These are phyloP conservation scores for Bombyx huttoni DNA, from an alignment of 2,888 invertebrate species.

Conservation along the genomic window DNA sequence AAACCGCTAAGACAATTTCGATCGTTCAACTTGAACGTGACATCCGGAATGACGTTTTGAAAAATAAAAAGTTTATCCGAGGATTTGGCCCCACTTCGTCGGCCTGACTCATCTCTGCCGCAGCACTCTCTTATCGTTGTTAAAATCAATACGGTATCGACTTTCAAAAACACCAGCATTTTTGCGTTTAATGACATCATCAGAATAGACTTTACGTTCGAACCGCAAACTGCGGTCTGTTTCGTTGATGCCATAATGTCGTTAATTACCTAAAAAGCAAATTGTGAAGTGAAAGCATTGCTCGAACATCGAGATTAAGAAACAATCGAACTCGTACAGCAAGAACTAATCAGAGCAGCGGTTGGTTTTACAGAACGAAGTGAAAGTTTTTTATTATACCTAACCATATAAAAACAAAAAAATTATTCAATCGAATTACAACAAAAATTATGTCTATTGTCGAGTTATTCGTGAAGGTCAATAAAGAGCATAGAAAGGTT, in stretches of 20 bases:
- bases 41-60: constrained; percentile 39
- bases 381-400: constrained; percentile 37
- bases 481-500: constrained; percentile 16
- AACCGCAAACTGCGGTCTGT: constrained; percentile 18
- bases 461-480: constrained; percentile 30
- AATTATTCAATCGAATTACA: constrained; percentile 17
- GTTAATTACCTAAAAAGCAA: constrained; percentile 10
- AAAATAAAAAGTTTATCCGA: constrained; percentile 26
- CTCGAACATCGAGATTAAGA: constrained; percentile 12
- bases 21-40: constrained; percentile 62
- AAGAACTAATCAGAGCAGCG: constrained; percentile 39
- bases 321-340: constrained; percentile 30
- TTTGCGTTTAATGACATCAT: constrained; percentile 20
- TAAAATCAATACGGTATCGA: constrained; percentile 38
- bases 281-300: constrained; percentile 27
- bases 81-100: constrained; percentile 33
- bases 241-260: constrained; percentile 1
- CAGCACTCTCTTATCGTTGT: constrained; percentile 31
- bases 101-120: constrained; percentile 34
- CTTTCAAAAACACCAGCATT: constrained; percentile 31
- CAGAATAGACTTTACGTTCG: constrained; percentile 19
- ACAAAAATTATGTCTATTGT: constrained; percentile 23
- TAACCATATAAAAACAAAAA: constrained; percentile 27
- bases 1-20: constrained; percentile 41
- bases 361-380: constrained; percentile 40